Percentiles rank a stretch among this genome's conserved stretches.
Conservation (phyloP, 1,140 invertebrate species). For the Trissolcus basalis region DNA sequence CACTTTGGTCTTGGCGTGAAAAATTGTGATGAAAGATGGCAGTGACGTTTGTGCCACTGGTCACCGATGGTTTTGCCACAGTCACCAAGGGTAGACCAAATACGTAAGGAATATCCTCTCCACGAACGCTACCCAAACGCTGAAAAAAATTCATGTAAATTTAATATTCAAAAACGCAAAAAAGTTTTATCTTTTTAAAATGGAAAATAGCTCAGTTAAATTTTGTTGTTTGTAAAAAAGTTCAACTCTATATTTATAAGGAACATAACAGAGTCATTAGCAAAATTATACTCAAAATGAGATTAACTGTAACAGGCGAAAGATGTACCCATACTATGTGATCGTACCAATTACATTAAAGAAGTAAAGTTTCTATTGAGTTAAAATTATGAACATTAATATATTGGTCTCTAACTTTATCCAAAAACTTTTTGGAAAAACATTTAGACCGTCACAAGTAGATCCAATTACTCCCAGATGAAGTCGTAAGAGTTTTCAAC, state of each 20-base stretch:
- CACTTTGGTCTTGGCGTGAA: constrained; percentile 83
- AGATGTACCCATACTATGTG: constrained; percentile 6
- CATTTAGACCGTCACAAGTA: constrained; percentile 19
- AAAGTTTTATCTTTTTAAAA: too few species aligned
- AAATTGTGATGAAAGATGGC: constrained; percentile 82
- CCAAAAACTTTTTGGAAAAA: constrained; percentile 21
- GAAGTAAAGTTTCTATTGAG: constrained; percentile 16
- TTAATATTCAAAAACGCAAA: too few species aligned
- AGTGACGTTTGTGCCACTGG: constrained; percentile 39
- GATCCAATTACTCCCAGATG: constrained; percentile 27
- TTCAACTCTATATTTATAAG: too few species aligned
- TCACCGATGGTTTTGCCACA: constrained; percentile 74
- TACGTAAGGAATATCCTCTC: constrained; percentile 91
- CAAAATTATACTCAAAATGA: too few species aligned
- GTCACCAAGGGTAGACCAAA: constrained; percentile 90
- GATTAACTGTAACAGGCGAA: too few species aligned
- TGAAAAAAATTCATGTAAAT: constrained; percentile 67
- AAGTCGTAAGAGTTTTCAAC: constrained; percentile 8
- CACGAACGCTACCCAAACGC: constrained; percentile 86
- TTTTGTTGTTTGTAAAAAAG: too few species aligned
- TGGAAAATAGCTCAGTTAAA: too few species aligned
- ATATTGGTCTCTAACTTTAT: constrained; percentile 26
- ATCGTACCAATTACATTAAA: constrained; percentile 29
- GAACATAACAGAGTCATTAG: too few species aligned
- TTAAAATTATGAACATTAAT: constrained; percentile 41